These are phyloP conservation scores for Eriosoma lanigerum DNA, from an alignment of 1,140 invertebrate species.

Conservation along the genomic window DNA sequence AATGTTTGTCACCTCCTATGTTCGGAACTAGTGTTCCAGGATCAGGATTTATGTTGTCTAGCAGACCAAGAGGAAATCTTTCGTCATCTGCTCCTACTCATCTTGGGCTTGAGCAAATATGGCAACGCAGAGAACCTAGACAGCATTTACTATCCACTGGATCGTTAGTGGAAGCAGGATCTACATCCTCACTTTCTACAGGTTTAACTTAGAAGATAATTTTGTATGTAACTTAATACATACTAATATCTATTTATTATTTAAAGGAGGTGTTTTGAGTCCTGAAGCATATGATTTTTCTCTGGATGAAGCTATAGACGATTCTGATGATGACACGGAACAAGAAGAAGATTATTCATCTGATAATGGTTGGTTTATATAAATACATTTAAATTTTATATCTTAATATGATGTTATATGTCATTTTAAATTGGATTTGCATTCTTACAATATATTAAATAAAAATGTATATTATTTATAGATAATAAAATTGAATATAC, in stretches of 20 bases:
- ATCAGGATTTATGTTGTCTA: conserved; percentile 13
- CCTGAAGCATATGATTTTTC: conserved; percentile 79
- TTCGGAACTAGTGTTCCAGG: conserved; percentile 58
- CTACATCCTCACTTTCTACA: conserved; percentile 82
- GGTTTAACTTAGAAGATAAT: conserved; percentile 57
- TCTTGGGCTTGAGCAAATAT: conserved; percentile 77
- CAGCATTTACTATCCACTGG: conserved; percentile 84
- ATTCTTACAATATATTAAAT: too few relatives aligned
- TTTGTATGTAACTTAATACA: neutral
- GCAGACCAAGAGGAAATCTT: conserved; percentile 57
- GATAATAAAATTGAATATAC: too few relatives aligned
- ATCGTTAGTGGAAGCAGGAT: conserved; percentile 79
- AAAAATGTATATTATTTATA: too few relatives aligned
- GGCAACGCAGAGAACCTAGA: conserved; percentile 79
- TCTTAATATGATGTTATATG: too few relatives aligned
- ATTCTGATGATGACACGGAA: conserved; percentile 77
- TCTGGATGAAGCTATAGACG: conserved; percentile 78
- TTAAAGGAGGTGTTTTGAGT: conserved; percentile 71
- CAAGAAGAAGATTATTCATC: conserved; percentile 83
- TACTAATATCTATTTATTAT: conserved; percentile 30
- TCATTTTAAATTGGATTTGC: too few relatives aligned
- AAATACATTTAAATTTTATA: too few relatives aligned
- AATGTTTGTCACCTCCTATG: conserved; percentile 61
- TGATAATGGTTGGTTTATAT: conserved; percentile 67
- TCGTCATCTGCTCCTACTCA: conserved; percentile 85